These are phyloP conservation scores for Furcula furcula DNA, from an alignment of 2,888 invertebrate species.

Conservation along the genomic window DNA sequence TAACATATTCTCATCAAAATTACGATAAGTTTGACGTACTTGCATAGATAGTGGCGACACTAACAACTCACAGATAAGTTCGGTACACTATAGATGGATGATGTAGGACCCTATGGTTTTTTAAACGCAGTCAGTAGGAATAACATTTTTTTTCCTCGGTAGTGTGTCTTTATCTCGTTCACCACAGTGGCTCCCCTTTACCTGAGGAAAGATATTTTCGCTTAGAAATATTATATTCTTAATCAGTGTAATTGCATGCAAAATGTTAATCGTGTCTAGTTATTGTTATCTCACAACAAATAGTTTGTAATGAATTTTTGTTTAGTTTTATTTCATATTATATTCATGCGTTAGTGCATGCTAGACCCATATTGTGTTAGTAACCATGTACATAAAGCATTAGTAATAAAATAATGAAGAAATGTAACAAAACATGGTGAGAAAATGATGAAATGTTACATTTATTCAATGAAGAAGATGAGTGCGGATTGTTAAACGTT, in stretches of 20 bases:
- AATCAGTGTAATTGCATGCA: constrained; percentile 15
- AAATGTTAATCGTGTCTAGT: constrained; percentile 25
- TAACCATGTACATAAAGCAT: constrained; percentile 50
- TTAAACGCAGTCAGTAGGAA: no score
- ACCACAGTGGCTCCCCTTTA: constrained; percentile 60
- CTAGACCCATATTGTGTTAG: constrained; percentile 45
- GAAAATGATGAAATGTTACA: constrained; percentile 17
- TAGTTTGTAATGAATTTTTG: constrained; percentile 44
- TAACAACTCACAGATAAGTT: no score
- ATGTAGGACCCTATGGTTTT: no score
- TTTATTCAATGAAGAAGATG: constrained; percentile 58
- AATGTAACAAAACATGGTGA: constrained; percentile 23
- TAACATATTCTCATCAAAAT: no score
- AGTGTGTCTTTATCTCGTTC: constrained; percentile 21
- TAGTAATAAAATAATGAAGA: constrained; percentile 48
- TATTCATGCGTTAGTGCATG: constrained; percentile 55
- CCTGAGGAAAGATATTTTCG: constrained; percentile 37
- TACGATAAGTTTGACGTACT: no score
- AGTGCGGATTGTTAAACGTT: constrained; percentile 66
- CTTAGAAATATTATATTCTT: constrained; percentile 1
- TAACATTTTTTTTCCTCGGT: constrained; percentile 15
- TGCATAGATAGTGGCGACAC: no score
- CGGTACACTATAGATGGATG: no score
- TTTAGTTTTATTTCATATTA: constrained; percentile 19
- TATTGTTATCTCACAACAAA: constrained; percentile 80